phyloP scores from a whole-genome alignment of 2,113 vertebrate species.

The Podarcis cretensis region DNA sequence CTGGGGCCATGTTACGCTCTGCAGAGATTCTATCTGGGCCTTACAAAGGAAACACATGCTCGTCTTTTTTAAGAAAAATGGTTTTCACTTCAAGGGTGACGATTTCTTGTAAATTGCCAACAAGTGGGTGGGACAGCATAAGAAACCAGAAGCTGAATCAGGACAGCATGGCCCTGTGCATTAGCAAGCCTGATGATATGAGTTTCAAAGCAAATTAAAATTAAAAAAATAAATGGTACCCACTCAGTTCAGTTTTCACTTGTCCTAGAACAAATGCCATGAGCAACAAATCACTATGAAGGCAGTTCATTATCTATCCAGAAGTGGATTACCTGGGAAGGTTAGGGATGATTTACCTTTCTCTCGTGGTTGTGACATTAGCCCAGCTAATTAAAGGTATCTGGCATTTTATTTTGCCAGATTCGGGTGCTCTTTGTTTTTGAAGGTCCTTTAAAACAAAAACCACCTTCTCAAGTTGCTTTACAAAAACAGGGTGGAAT shows the following conservation, averaged over 20 bases:
- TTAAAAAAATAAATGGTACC: not conserved
- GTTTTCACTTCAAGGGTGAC: not conserved
- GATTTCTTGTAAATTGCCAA: not conserved
- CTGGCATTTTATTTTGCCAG: not conserved
- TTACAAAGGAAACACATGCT: slow-evolving; percentile 8
- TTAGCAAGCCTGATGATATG: not conserved
- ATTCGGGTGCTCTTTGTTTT: not conserved
- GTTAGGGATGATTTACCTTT: no score
- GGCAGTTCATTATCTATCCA: no score
- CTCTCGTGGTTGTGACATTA: not conserved
- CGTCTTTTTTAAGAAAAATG: not conserved
- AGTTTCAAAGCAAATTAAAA: no score
- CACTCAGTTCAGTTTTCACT: not conserved
- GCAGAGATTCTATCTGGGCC: not conserved
- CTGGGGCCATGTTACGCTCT: not conserved
- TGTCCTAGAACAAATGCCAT: not conserved
- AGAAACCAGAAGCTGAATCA: slow-evolving; percentile 7
- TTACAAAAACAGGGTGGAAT: no score
- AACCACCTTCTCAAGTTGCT: no score
- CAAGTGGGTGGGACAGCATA: no score
- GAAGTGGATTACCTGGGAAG: no score
- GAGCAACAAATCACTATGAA: not conserved
- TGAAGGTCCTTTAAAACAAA: no score
- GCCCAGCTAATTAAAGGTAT: not conserved
- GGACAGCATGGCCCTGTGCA: not conserved